phyloP scores from a whole-genome alignment of 2,797 vertebrate genomes.

The Lithobates pipiens region DNA sequence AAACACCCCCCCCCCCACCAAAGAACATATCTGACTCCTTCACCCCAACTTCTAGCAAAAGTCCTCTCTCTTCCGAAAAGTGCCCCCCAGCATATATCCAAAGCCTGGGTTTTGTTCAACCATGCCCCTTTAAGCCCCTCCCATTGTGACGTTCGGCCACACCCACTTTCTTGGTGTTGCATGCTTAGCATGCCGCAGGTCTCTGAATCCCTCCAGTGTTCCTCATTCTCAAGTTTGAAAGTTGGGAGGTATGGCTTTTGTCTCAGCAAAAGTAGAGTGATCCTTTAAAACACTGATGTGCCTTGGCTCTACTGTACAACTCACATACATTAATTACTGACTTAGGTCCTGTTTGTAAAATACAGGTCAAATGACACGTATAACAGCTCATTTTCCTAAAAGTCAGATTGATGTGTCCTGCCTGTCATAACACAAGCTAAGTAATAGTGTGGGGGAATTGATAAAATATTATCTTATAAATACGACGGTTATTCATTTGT shows the following conservation, averaged over 20 bases:
- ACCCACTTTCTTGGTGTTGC: too few species aligned
- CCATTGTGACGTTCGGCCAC: too few species aligned
- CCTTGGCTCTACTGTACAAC: background rate
- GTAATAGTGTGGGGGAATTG: background rate
- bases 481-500: background rate
- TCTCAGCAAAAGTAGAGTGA: background rate
- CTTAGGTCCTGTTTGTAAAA: background rate
- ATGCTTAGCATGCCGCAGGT: too few species aligned
- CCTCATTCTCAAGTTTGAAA: too few species aligned
- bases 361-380: background rate
- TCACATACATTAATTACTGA: background rate
- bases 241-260: background rate
- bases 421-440: background rate
- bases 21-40: too few species aligned
- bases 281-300: background rate
- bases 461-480: background rate
- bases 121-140: too few species aligned
- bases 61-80: too few species aligned
- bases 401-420: background rate
- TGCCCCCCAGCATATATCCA: too few species aligned
- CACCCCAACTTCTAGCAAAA: too few species aligned
- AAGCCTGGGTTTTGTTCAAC: too few species aligned
- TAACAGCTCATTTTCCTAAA: background rate
- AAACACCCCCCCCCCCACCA: too few species aligned
- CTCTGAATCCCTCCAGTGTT: too few species aligned